A percentile compares a stretch with the other conserved stretches of the same genome.
phyloP scores from a whole-genome alignment of 2,888 invertebrate genomes.

The Emesis furor region DNA sequence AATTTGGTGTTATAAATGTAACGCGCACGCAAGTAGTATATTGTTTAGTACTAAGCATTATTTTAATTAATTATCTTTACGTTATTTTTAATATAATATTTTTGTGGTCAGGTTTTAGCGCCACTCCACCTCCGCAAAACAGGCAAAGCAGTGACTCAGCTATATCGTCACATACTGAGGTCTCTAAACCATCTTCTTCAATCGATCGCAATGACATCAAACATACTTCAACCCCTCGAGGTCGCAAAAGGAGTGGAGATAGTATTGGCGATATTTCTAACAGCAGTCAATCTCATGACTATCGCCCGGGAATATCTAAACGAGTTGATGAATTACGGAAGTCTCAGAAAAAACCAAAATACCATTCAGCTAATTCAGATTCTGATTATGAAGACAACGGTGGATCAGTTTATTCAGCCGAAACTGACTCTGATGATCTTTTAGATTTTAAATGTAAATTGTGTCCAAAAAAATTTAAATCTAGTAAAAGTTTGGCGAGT shows the following conservation, averaged over 20 bases:
- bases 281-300: constrained; percentile 83
- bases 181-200: constrained; percentile 82
- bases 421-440: constrained; percentile 87
- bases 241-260: constrained; percentile 85
- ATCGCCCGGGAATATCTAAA: constrained; percentile 82
- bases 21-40: too few relatives aligned
- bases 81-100: neutral
- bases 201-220: constrained; percentile 77
- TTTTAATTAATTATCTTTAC: neutral
- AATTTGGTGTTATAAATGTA: too few relatives aligned
- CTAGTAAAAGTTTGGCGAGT: constrained; percentile 76
- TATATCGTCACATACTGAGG: constrained; percentile 87
- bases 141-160: constrained; percentile 90
- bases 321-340: constrained; percentile 84
- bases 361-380: constrained; percentile 78
- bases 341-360: constrained; percentile 81
- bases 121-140: constrained; percentile 84
- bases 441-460: constrained; percentile 81
- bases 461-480: constrained; percentile 82
- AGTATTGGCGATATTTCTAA: constrained; percentile 83
- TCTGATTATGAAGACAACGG: constrained; percentile 86
- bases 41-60: too few relatives aligned
- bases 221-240: constrained; percentile 78
- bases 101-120: constrained; percentile 83
- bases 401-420: constrained; percentile 82